Base-by-base conservation (phyloP, 2,797 vertebrate genomes). In the Rhinatrema bivittatum region DNA sequence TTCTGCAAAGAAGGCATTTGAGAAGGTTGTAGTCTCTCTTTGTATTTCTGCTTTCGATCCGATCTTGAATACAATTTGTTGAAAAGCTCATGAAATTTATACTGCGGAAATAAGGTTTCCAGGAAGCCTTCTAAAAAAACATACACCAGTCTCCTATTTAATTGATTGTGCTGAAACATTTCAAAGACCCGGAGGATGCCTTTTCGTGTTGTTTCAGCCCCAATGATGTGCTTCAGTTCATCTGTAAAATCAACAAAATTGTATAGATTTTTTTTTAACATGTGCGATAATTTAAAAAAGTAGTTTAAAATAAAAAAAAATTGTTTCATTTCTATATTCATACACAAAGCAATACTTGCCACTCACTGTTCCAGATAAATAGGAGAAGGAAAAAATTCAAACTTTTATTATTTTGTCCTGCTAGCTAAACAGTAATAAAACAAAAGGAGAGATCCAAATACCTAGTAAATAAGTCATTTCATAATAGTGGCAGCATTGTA, bases 161-260 rank as follows among this genome's bases (percentile, higher is more conserved):
- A 86, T n/a, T 94, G 91, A 59, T 91, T 86, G 62, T 99, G 89
- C 79, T 99, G 96, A 70, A 99, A 99, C 95, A 99, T 98, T 78
- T 99, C 91, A 36, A 99, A 98, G 62, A 99, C 91, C 1, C 95
- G 91, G 52, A 99, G 90, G 63, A 99, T 98, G 65, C 96, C 96
- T 50, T 98, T 98, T 20, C 96, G 84, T 0, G 94, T 95, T 32
- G 96, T 99, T 66, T 99, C 96, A 1, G 95, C 96, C 2, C 95
- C 96, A 28, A 99, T 95, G 68, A 99, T 99, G 84, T 98, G 96
- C 79, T 98, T 99, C 71, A 99, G 66, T 68, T 99, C 96, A 47
- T 99, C 96, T 99, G 73, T 29, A 65, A 42, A 48, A 53, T 60
- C 0, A 8, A 35, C 29, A 50, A 36, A 7, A 9, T 3, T 17